Percentiles rank a stretch among this genome's conserved stretches.
phyloP scores from a whole-genome alignment of 2,113 vertebrate genomes.

The Oncorhynchus clarkii region DNA sequence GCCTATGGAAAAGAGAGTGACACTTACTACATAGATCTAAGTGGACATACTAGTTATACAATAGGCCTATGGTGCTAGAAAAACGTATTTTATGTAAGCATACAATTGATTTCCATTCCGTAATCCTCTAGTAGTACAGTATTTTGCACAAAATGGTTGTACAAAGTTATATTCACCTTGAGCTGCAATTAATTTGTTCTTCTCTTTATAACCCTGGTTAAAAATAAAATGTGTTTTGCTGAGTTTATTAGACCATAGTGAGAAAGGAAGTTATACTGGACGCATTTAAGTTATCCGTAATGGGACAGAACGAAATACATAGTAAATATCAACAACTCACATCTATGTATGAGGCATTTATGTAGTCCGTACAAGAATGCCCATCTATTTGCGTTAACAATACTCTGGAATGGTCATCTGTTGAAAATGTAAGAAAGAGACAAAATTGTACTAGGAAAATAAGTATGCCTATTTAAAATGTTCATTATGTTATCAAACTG shows the following conservation, averaged over 20 bases:
- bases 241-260: neutral
- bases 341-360: conserved; percentile 92
- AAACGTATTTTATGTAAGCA: too few species aligned
- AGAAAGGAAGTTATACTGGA: neutral
- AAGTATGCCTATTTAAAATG: neutral
- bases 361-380: conserved; percentile 82
- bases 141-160: neutral
- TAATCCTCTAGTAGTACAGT: neutral
- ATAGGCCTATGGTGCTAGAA: too few species aligned
- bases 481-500: too few species aligned
- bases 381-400: conserved; percentile 80
- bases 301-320: too few species aligned
- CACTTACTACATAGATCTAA: too few species aligned
- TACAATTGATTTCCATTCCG: too few species aligned
- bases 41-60: too few species aligned
- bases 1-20: conserved; percentile 66
- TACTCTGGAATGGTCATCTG: conserved; percentile 91
- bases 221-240: neutral
- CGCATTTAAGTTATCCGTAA: neutral
- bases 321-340: conserved; percentile 69
- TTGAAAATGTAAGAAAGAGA: conserved; percentile 25
- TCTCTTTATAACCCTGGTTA: conserved; percentile 66
- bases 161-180: conserved; percentile 53
- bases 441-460: conserved; percentile 25
- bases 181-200: conserved; percentile 68